phyloP scores from a whole-genome alignment of 2,888 invertebrate species.

The Eurytoma adleriae region DNA sequence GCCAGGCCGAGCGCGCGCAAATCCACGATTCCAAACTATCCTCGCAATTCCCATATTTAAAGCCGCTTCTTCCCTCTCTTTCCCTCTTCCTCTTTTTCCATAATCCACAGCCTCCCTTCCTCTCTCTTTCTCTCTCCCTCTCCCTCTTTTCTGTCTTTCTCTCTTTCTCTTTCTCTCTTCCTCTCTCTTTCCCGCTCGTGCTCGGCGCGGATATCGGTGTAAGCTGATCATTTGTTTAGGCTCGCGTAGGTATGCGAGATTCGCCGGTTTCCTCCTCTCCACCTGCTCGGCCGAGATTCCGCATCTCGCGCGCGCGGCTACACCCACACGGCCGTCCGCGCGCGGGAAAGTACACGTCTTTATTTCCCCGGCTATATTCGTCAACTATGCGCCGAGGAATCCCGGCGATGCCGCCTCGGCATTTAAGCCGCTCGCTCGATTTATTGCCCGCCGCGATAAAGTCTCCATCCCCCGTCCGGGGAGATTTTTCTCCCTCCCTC shows the following conservation, averaged over 20 bases:
- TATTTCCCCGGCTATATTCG: conserved; percentile 51
- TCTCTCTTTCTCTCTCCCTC: conserved; percentile 20
- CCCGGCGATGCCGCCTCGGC: conserved; percentile 42
- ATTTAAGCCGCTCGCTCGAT: conserved; percentile 50
- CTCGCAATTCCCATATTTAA: conserved; percentile 42
- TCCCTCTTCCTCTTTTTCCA: conserved; percentile 9
- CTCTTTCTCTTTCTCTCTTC: not conserved
- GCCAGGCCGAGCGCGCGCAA: not conserved
- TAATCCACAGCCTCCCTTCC: conserved; percentile 45
- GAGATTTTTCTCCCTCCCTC: conserved; percentile 25
- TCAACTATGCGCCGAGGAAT: conserved; percentile 51
- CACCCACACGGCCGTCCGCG: conserved; percentile 28
- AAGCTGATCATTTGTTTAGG: conserved; percentile 56
- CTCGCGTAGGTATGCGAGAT: conserved; percentile 50
- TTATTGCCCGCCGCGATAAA: conserved; percentile 49
- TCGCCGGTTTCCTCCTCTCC: conserved; percentile 15
- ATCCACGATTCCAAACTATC: conserved; percentile 25
- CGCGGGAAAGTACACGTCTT: conserved; percentile 39
- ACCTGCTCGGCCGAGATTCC: conserved; percentile 17
- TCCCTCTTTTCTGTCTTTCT: not conserved
- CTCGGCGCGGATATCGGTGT: conserved; percentile 43
- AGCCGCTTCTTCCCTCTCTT: not conserved
- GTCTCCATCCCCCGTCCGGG: conserved; percentile 32
- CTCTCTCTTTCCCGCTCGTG: conserved; percentile 5
- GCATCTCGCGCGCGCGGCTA: not conserved